A percentile compares a stretch with the other conserved stretches of the same genome.
Conservation (phyloP, 2,888 invertebrate genomes). For the Volucella inflata region DNA sequence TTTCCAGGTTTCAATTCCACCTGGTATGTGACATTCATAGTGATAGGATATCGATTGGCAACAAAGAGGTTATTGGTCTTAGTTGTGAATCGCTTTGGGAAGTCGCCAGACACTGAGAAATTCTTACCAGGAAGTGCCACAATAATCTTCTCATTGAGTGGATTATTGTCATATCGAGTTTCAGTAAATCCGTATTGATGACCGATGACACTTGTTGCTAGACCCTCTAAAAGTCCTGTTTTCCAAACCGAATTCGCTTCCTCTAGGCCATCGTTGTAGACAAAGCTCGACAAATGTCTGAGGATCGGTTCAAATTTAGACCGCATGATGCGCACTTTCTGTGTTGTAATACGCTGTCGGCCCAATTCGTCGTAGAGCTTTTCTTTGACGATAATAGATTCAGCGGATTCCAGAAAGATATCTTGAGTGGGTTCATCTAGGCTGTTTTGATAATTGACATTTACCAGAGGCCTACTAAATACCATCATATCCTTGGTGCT, state of each 20-base stretch:
- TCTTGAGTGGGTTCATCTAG: slow-evolving; percentile 40
- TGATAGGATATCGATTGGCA: slow-evolving; percentile 15
- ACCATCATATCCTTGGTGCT: slow-evolving; percentile 29
- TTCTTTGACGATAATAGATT: slow-evolving; percentile 34
- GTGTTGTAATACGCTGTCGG: slow-evolving; percentile 37
- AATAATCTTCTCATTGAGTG: slow-evolving; percentile 36
- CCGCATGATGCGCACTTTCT: slow-evolving; percentile 20
- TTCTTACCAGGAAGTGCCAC: slow-evolving; percentile 37
- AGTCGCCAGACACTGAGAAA: slow-evolving; percentile 38
- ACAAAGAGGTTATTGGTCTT: slow-evolving; percentile 13
- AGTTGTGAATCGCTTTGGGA: slow-evolving; percentile 32
- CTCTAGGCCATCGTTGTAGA: slow-evolving; percentile 10
- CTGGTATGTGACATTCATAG: slow-evolving; percentile 27
- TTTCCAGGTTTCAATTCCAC: slow-evolving; percentile 26
- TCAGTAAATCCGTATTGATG: slow-evolving; percentile 34
- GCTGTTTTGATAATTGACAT: slow-evolving; percentile 33
- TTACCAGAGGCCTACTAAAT: slow-evolving; percentile 24
- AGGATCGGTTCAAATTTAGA: slow-evolving; percentile 18
- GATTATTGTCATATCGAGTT: slow-evolving; percentile 26
- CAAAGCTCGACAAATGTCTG: slow-evolving; percentile 10
- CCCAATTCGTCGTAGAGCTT: slow-evolving; percentile 51
- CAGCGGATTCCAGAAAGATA: slow-evolving; percentile 24
- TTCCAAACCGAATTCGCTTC: slow-evolving; percentile 34
- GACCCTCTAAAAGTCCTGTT: slow-evolving; percentile 29
- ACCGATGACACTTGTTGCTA: slow-evolving; percentile 17